Evolutionary conservation across 2,888 invertebrate species (phyloP).

Genomic region (Eilema depressum): DNA sequence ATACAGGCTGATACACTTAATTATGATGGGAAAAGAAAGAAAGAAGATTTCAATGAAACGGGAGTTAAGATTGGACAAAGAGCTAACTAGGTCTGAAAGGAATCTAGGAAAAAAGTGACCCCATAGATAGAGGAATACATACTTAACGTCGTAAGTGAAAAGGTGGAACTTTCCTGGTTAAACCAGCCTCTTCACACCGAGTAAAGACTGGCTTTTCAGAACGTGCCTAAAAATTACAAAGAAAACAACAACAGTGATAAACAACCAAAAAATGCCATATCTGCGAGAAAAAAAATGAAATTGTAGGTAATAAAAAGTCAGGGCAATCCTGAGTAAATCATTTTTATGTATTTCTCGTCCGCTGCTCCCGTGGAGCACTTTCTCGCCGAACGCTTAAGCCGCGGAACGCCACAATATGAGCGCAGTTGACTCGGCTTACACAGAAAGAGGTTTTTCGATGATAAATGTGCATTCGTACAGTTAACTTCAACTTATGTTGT

Average conservation of each 20-base stretch:
- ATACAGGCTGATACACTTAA: too few relatives aligned
- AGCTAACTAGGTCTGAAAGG: background rate
- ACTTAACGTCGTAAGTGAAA: background rate
- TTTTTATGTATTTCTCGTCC: conserved; percentile 44
- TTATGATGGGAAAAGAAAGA: too few relatives aligned
- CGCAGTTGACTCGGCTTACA: conserved; percentile 18
- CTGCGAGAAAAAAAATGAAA: conserved; percentile 11
- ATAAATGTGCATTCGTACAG: conserved; percentile 12
- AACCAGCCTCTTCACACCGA: too few relatives aligned
- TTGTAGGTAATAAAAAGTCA: conserved; percentile 29
- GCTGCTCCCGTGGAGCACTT: conserved; percentile 5
- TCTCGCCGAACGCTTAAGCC: conserved; percentile 14
- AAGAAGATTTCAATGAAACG: too few relatives aligned
- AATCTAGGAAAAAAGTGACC: background rate
- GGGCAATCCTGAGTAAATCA: conserved; percentile 43
- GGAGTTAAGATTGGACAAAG: too few relatives aligned
- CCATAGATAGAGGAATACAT: background rate
- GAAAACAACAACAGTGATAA: conserved; percentile 13
- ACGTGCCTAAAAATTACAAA: background rate
- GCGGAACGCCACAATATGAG: conserved; percentile 11
- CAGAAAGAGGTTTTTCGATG: conserved; percentile 7
- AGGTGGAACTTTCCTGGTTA: too few relatives aligned
- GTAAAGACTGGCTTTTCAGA: background rate
- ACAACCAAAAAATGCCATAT: conserved; percentile 13
- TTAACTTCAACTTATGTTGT: background rate